A percentile compares a stretch with the other conserved stretches of the same genome.
Evolutionary conservation across 2,797 vertebrate species (phyloP).

Genomic region (Epinephelus malabaricus): DNA sequence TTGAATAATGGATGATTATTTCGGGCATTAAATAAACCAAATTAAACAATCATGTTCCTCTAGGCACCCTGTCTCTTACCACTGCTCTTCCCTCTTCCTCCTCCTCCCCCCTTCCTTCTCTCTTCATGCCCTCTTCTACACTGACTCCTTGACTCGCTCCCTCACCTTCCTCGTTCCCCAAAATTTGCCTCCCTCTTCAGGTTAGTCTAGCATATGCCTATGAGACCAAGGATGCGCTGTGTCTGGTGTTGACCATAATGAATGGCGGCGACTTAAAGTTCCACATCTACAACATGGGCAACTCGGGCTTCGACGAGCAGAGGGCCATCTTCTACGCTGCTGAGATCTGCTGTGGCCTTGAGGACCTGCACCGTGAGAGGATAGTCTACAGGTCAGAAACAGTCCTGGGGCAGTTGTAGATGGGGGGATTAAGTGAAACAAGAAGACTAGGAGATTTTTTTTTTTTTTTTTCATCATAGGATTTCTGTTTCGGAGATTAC

Average conservation of each 20-base stretch:
- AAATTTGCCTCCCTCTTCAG: conserved; percentile 73
- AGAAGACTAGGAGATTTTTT: no score
- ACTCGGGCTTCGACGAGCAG: conserved; percentile 93
- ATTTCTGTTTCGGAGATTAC: not conserved
- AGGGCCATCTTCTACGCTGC: conserved; percentile 95
- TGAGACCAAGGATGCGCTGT: conserved; percentile 93
- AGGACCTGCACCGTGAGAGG: conserved; percentile 92
- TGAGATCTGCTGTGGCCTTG: conserved; percentile 94
- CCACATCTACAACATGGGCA: conserved; percentile 95
- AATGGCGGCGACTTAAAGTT: conserved; percentile 96
- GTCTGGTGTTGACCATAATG: conserved; percentile 96
- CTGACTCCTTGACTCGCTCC: not conserved
- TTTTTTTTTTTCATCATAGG: not conserved
- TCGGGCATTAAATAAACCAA: conserved; percentile 41
- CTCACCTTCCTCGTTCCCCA: conserved; percentile 30
- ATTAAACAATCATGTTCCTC: conserved; percentile 37
- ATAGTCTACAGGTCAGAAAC: conserved; percentile 93
- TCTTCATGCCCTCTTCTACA: conserved; percentile 2
- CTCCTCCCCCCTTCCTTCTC: not conserved
- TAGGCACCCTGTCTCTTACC: conserved; percentile 48
- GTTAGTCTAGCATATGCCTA: conserved; percentile 94
- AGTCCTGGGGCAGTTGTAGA: not conserved
- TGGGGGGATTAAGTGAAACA: not conserved
- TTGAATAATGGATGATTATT: conserved; percentile 54
- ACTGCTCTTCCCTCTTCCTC: conserved; percentile 28